Base-by-base conservation (phyloP, 2,888 invertebrate genomes). In the Cosmia pyralina region DNA sequence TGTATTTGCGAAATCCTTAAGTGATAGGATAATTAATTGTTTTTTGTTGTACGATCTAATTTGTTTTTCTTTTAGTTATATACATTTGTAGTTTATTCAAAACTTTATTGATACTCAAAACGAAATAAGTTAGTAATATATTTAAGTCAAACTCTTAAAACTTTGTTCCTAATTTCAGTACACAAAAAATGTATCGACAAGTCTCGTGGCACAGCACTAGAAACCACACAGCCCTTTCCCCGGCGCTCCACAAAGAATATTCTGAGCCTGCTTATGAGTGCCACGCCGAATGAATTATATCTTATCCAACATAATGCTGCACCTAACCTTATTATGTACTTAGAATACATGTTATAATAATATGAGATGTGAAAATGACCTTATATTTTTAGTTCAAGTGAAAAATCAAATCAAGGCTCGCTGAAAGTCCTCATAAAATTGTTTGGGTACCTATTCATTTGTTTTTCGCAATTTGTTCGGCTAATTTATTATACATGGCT, bases 231-330 rank as follows among this genome's bases (percentile, higher is more conserved):
- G 74, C 81, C 79, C 87, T 85, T 82, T 83, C 77, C 74, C 74
- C 73, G 66, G 81, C 77, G 69, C 71, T 67, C 82, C 85, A 84
- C 83, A 88, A 88, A 88, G 85, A 88, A 85, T 88, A 88, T 88
- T 85, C 82, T 69, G 74, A 85, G 84, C 85, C 69, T 85, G 83
- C 83, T 82, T 84, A 83, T 83, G 82, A 83, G 83, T 82, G 83
- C 82, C 74, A 82, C 82, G 82, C 84, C 77, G 83, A 84, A 82
- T 83, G 82, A 88, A 82, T 84, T 79, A 83, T 81, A 81, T 79
- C 80, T 80, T 81, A 74, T 75, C 79, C 70, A 74, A 81, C 75
- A 75, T 86, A 82, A 81, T 81, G 75, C 75, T 58, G 38, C 53
- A 58, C 67, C 75, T 77, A 79, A 84, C 79, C 76, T 80, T 60